phyloP scores from a whole-genome alignment of 1,140 invertebrate genomes.

The Leptinotarsa lineolata region DNA sequence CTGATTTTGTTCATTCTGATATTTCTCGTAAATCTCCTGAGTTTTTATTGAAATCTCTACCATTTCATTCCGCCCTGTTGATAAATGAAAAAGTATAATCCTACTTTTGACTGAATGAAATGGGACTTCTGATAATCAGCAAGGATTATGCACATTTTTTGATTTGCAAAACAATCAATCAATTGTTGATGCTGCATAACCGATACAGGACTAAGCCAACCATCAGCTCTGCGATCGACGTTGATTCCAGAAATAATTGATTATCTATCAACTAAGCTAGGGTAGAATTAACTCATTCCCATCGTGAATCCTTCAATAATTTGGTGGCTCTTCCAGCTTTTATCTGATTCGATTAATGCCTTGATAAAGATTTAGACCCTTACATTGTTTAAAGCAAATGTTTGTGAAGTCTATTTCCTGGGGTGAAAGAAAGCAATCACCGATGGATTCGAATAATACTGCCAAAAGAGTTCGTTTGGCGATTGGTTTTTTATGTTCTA shows the following conservation, averaged over 20 bases:
- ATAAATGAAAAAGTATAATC: not conserved
- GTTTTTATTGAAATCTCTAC: not conserved
- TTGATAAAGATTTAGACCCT: not conserved
- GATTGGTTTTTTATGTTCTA: too few species aligned
- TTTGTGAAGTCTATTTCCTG: not conserved
- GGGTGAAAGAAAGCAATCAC: not conserved
- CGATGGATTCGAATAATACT: not conserved
- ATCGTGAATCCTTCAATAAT: not conserved
- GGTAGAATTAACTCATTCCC: conserved; percentile 3
- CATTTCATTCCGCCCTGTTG: not conserved
- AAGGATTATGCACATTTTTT: conserved; percentile 2
- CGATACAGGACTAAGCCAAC: not conserved
- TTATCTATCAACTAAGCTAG: not conserved
- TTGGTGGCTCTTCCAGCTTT: not conserved
- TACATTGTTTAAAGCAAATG: not conserved
- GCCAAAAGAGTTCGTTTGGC: too few species aligned
- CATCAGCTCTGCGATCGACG: not conserved
- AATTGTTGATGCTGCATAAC: conserved; percentile 1
- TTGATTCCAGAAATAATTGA: not conserved
- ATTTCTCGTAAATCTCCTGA: not conserved
- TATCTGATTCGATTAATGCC: conserved; percentile 6
- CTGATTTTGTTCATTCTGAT: too few species aligned
- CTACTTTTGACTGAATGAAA: not conserved
- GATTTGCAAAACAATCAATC: not conserved
- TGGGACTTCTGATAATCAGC: not conserved